A percentile compares a stretch with the other conserved stretches of the same genome.
phyloP scores from a whole-genome alignment of 1,140 invertebrate genomes.

The Drosophila funebris region DNA sequence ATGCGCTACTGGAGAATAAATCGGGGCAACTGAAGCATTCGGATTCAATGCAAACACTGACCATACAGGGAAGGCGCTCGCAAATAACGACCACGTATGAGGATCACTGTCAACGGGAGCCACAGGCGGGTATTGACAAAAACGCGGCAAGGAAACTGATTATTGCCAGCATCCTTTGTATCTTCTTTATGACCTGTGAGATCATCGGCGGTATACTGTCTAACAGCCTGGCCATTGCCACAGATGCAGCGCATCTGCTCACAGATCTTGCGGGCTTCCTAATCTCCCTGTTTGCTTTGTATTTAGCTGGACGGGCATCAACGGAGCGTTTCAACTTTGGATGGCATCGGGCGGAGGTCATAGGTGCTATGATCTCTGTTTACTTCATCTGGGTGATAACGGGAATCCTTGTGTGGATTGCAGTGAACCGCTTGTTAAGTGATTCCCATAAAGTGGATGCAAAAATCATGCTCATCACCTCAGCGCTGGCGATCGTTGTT shows the following conservation, averaged over 20 bases:
- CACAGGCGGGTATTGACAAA: conserved; percentile 83
- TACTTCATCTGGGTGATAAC: conserved; percentile 95
- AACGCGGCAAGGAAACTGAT: conserved; percentile 85
- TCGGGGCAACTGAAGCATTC: neutral
- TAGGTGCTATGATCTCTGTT: conserved; percentile 87
- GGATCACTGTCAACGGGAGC: conserved; percentile 90
- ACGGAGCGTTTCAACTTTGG: conserved; percentile 90
- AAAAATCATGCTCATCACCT: conserved; percentile 93
- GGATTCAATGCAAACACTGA: conserved; percentile 52
- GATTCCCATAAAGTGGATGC: conserved; percentile 91
- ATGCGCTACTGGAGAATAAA: neutral
- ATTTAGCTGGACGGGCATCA: conserved; percentile 86
- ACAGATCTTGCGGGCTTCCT: conserved; percentile 92
- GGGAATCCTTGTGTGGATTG: conserved; percentile 92
- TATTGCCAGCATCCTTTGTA: conserved; percentile 85
- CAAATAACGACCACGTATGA: conserved; percentile 42
- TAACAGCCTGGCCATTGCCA: conserved; percentile 91
- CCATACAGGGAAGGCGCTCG: conserved; percentile 49
- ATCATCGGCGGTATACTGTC: conserved; percentile 90
- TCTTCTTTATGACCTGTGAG: conserved; percentile 87
- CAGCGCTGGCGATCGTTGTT: conserved; percentile 90
- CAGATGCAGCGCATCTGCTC: conserved; percentile 92
- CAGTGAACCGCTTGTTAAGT: conserved; percentile 88
- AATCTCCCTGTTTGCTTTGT: conserved; percentile 90
- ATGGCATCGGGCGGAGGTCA: conserved; percentile 86